phyloP scores from a whole-genome alignment of 2,113 vertebrate species.

The Nycticryphes semicollaris region DNA sequence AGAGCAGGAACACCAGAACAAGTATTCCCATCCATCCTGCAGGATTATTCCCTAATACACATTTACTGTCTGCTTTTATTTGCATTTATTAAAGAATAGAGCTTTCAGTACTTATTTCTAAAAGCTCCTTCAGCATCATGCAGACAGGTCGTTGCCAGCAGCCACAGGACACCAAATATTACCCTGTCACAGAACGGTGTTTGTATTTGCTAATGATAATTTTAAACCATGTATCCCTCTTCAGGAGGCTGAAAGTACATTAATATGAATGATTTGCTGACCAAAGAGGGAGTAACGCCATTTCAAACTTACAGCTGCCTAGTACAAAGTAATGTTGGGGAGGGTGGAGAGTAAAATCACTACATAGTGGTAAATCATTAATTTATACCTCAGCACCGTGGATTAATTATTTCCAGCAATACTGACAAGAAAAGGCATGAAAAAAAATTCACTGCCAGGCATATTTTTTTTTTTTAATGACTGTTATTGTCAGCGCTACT shows the following conservation, averaged over 20 bases:
- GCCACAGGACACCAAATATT: neutral
- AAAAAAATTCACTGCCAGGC: neutral
- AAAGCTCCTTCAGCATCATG: neutral
- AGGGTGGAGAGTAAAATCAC: neutral
- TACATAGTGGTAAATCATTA: neutral
- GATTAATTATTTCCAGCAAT: slow-evolving; percentile 32
- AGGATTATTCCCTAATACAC: neutral
- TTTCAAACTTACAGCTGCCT: neutral
- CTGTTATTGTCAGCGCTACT: neutral
- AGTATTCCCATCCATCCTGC: neutral
- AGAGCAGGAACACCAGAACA: neutral
- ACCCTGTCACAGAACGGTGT: too few relatives aligned
- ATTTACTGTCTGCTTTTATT: neutral
- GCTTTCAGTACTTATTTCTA: neutral
- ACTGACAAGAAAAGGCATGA: neutral
- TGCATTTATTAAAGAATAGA: neutral
- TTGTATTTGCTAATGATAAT: neutral
- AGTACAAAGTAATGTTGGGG: neutral
- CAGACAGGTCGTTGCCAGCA: neutral
- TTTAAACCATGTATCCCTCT: neutral
- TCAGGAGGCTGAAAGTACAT: neutral
- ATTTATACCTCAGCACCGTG: neutral
- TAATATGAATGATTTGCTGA: slow-evolving; percentile 1
- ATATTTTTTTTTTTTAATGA: neutral
- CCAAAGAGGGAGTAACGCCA: neutral